Percentiles rank a stretch among this genome's conserved stretches.
These are phyloP conservation scores for Holothuria scabra DNA, from an alignment of 53 echinoderm and acorn worm genomes.

Conservation along the genomic window DNA sequence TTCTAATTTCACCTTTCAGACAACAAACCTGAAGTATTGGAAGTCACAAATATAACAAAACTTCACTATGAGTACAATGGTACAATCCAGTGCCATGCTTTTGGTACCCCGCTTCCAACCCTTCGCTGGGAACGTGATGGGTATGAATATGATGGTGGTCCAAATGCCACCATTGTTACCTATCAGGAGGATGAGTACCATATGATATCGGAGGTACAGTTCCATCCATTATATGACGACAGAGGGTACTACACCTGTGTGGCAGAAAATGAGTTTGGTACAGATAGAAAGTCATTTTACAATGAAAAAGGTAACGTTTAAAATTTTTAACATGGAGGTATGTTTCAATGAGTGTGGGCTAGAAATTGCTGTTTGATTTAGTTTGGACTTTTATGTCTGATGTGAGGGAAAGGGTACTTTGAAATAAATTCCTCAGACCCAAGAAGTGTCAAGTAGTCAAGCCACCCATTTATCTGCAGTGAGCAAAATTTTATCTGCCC, in stretches of 20 bases:
- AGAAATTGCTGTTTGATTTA: no score
- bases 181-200: conserved; percentile 79
- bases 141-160: conserved; percentile 60
- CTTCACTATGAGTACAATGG: conserved; percentile 87
- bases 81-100: conserved; percentile 82
- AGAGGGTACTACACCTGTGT: conserved; percentile 86
- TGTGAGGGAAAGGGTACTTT: no score
- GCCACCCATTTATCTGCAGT: no score
- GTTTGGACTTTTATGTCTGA: no score
- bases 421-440: no score
- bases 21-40: conserved; percentile 77
- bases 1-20: conserved; percentile 41
- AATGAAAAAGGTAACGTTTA: conserved; percentile 72
- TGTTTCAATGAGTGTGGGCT: no score
- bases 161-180: conserved; percentile 75
- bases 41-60: conserved; percentile 77
- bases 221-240: conserved; percentile 81
- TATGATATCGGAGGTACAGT: conserved; percentile 76
- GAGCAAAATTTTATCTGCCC: no score
- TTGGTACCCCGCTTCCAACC: conserved; percentile 81
- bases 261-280: conserved; percentile 70
- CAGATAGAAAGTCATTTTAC: conserved; percentile 68
- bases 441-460: no score
- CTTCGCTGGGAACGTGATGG: conserved; percentile 81
- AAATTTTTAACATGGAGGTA: no score